Evolutionary conservation across 2,888 invertebrate genomes (phyloP).

Genomic region (Eulithis prunata): DNA sequence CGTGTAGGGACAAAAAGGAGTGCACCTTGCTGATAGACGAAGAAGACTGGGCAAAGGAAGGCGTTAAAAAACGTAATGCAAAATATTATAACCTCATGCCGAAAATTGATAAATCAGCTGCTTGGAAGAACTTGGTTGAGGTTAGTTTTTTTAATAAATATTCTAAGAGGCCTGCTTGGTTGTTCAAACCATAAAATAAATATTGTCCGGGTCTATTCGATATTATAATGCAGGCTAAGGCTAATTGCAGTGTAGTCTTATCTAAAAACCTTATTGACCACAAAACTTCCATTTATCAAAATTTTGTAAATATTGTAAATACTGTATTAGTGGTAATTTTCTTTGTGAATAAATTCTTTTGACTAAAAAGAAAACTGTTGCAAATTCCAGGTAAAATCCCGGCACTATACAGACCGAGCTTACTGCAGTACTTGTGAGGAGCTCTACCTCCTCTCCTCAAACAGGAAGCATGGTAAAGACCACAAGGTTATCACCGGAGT

Average conservation of each 20-base stretch:
- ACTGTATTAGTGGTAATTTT: too few relatives aligned
- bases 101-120: conserved; percentile 79
- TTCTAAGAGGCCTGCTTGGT: too few relatives aligned
- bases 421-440: conserved; percentile 87
- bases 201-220: not conserved
- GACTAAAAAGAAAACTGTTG: too few relatives aligned
- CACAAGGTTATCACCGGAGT: conserved; percentile 78
- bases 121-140: conserved; percentile 81
- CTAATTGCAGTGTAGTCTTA: too few relatives aligned
- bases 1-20: conserved; percentile 90
- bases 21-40: conserved; percentile 88
- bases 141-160: conserved; percentile 53
- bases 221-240: too few relatives aligned
- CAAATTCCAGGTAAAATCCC: conserved; percentile 67
- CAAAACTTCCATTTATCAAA: not conserved
- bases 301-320: too few relatives aligned
- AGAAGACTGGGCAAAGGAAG: conserved; percentile 81
- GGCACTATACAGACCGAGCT: conserved; percentile 73
- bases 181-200: too few relatives aligned
- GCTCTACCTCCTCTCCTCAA: conserved; percentile 72
- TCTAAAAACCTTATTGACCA: too few relatives aligned
- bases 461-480: conserved; percentile 83
- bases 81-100: conserved; percentile 75
- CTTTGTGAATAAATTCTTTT: too few relatives aligned
- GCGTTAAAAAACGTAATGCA: conserved; percentile 72